Base-by-base conservation (phyloP, 1,140 invertebrate species). In the Cephus cinctus region DNA sequence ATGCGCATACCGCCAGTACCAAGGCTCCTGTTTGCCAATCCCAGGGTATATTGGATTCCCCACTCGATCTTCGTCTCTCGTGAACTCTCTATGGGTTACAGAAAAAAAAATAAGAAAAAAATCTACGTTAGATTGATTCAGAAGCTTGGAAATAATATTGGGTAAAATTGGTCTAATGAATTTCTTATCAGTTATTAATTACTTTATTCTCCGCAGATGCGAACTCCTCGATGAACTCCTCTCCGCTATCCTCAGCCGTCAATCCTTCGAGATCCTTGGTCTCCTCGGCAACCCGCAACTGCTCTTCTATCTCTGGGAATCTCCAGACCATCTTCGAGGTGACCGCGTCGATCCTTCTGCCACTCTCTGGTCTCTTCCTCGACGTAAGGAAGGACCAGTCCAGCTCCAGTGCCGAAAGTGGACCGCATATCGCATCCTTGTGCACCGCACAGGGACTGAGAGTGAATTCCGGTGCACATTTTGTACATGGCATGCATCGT, bases 21-120 rank as follows among this genome's bases (percentile, higher is more conserved):
- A 85, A 59, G 1, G 80, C 80, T 3, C 80, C 74, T 1, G 81
- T 81, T 54, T 85, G 83, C 83, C 83, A 85, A 59, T 84, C 81
- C 78, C 78, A 80, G 16, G 46, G 30, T 18, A 62, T 45, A 23
- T 30, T 40, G 20, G 35, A 44, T 32, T 55, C 51, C 4, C 23
- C 25, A 14, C 11, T 45, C 3, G 34, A 23, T 12, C 47, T 47
- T 47, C 47, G 56, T 11, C 54, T 58, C 9, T 52, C 32, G 8
- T 36, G 34, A 14, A 18, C 34, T 9, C 9, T 3, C 15, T 36
- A 15, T 14, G 0, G 8, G 27, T 9, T 12, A 30, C 14, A 36
- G 14, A 30, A 30, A 30, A 8, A 36, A 36, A 35, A 35, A 36
- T 4, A n/a, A 36, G 14, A 18, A 30, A 9, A 12, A 30, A 30